These are phyloP conservation scores for Bungarus multicinctus DNA, from an alignment of 2,113 vertebrate species.

Conservation along the genomic window DNA sequence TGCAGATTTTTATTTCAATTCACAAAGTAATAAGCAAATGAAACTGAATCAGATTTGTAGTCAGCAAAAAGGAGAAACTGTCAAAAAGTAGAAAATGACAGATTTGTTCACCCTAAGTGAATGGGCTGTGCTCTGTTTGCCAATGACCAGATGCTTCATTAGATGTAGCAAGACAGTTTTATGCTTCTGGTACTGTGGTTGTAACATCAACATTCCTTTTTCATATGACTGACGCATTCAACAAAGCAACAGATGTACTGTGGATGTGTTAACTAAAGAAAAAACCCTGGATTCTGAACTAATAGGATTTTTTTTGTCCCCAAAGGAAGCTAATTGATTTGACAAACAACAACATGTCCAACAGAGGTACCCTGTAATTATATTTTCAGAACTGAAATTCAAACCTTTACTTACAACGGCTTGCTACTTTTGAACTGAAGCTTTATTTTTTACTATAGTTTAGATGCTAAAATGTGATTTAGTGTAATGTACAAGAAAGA, in stretches of 20 bases:
- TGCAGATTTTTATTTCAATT: neutral
- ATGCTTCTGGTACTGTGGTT: neutral
- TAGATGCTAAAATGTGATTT: neutral
- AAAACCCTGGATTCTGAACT: neutral
- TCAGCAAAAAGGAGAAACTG: neutral
- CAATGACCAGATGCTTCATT: neutral
- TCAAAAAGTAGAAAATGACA: neutral
- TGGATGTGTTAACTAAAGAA: neutral
- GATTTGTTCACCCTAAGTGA: neutral
- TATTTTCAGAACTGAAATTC: neutral
- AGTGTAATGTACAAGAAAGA: neutral
- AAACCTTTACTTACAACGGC: rapidly evolving
- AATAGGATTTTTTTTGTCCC: neutral
- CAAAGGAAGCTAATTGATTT: neutral
- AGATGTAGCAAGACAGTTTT: neutral
- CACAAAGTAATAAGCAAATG: neutral
- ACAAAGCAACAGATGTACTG: neutral
- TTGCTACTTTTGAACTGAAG: neutral
- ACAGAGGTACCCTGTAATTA: neutral
- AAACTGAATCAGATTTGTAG: neutral
- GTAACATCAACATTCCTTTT: neutral
- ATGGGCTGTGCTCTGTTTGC: neutral
- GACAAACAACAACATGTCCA: neutral
- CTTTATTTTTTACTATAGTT: neutral
- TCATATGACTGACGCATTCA: neutral